Conservation (phyloP, 2,888 invertebrate genomes). For the Suillia variegata region DNA sequence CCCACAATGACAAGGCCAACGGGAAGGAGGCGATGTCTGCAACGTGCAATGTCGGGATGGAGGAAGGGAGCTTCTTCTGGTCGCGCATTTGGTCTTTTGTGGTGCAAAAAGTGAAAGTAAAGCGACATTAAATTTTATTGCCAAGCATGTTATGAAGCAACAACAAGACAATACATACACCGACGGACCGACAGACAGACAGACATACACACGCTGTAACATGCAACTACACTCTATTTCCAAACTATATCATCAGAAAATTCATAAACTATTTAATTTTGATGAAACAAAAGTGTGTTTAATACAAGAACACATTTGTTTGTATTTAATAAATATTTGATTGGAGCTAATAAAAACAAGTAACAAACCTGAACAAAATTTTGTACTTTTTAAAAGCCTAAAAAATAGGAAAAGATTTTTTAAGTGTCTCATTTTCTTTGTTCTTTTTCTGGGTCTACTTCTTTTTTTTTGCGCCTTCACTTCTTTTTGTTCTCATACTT, state of each 20-base stretch:
- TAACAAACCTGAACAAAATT: too few species aligned
- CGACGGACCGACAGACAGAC: not conserved
- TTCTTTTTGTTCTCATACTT: too few species aligned
- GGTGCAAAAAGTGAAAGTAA: not conserved
- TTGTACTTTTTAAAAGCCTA: too few species aligned
- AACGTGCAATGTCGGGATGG: not conserved
- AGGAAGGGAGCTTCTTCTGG: not conserved
- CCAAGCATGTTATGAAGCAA: not conserved
- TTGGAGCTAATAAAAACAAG: too few species aligned
- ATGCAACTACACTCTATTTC: not conserved
- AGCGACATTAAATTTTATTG: slow-evolving; percentile 1
- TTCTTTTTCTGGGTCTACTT: not conserved
- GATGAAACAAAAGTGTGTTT: too few species aligned
- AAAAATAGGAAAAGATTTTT: too few species aligned
- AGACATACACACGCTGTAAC: not conserved
- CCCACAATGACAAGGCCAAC: not conserved
- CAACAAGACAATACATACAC: not conserved
- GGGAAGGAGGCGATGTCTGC: not conserved
- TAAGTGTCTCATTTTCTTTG: too few species aligned
- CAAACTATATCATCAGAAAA: not conserved
- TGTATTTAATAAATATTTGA: too few species aligned
- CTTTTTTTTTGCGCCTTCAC: not conserved
- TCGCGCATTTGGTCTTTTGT: not conserved
- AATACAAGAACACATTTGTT: too few species aligned
- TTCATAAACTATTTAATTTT: too few species aligned